These are phyloP conservation scores for Myripristis jacobus DNA, from an alignment of 2,797 vertebrate species.

Conservation along the genomic window DNA sequence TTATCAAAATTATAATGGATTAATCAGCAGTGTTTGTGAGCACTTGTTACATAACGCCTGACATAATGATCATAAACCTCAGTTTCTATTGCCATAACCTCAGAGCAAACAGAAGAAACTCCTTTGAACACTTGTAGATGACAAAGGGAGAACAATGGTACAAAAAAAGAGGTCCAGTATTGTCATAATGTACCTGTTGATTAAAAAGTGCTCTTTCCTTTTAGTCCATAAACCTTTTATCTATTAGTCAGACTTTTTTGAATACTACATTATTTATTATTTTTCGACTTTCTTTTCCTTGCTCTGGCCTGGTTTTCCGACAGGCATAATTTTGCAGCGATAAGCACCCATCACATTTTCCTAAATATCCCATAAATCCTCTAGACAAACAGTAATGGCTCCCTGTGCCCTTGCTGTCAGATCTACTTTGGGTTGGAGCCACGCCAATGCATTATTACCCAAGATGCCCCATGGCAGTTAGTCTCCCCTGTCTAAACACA, in stretches of 20 bases:
- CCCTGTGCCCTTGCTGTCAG: slow-evolving; percentile 76
- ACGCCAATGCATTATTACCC: slow-evolving; percentile 65
- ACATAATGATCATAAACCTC: background rate
- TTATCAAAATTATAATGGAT: too few relatives aligned
- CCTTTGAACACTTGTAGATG: background rate
- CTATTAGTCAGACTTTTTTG: background rate
- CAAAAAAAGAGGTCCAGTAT: background rate
- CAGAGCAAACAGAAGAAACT: slow-evolving; percentile 3
- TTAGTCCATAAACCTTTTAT: background rate
- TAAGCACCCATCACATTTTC: slow-evolving; percentile 74
- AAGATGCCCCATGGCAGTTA: slow-evolving; percentile 71
- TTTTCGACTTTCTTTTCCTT: slow-evolving; percentile 22
- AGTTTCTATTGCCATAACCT: background rate
- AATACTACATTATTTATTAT: slow-evolving; percentile 31
- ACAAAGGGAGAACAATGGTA: background rate
- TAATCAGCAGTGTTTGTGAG: too few relatives aligned
- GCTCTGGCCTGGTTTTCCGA: slow-evolving; percentile 35
- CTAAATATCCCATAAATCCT: slow-evolving; percentile 78
- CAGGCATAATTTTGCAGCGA: slow-evolving; percentile 62
- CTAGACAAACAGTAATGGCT: slow-evolving; percentile 79
- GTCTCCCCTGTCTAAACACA: slow-evolving; percentile 67
- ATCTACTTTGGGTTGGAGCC: slow-evolving; percentile 70
- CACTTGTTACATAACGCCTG: too few relatives aligned
- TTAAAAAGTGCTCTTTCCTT: too few relatives aligned
- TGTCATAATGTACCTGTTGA: too few relatives aligned